Conservation (phyloP, 2,797 vertebrate genomes). For the Cossypha dichroa region DNA sequence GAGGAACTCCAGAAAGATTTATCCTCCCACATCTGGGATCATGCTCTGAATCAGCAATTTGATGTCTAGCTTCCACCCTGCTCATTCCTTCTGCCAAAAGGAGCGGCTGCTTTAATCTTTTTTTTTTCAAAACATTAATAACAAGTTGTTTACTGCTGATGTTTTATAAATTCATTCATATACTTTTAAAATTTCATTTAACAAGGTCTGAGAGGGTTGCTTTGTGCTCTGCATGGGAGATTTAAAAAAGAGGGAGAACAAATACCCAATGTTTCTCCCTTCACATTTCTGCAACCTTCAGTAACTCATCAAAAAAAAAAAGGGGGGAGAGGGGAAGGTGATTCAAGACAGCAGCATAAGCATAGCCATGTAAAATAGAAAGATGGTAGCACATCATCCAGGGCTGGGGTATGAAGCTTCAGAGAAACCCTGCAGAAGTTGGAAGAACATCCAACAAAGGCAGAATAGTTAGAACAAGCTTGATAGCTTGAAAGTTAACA, state of each 20-base stretch:
- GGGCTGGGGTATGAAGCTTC: not conserved
- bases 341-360: not conserved
- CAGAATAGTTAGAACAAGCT: not conserved
- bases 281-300: not conserved
- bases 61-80: constrained; percentile 55
- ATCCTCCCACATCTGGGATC: constrained; percentile 67
- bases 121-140: not conserved
- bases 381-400: not conserved
- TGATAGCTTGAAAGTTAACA: not conserved
- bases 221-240: not conserved
- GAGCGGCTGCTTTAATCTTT: constrained; percentile 49
- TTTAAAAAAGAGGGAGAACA: not conserved
- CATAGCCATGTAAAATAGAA: not conserved
- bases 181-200: not conserved
- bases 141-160: not conserved
- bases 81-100: constrained; percentile 39
- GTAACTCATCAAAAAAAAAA: not conserved
- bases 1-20: constrained; percentile 59
- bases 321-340: fast-evolving
- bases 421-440: not conserved
- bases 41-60: constrained; percentile 66
- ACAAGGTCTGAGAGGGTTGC: not conserved
- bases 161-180: not conserved
- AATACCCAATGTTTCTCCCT: not conserved
- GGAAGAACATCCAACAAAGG: not conserved